Evolutionary conservation across 2,113 vertebrate species (phyloP).

Genomic region (Scopus umbretta): DNA sequence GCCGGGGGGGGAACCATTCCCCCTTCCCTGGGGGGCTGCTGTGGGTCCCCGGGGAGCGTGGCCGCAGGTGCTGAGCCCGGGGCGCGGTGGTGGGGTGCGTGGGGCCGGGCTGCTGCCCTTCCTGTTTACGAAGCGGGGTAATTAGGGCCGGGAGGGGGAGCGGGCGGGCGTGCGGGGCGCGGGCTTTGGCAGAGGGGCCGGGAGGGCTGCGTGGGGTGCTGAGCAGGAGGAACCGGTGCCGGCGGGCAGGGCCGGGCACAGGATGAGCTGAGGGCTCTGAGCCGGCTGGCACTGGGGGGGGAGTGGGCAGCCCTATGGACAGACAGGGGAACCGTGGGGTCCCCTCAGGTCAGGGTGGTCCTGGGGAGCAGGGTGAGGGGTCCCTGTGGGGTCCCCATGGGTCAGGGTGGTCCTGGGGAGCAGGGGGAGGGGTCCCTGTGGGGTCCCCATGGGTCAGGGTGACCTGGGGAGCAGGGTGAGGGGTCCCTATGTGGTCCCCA

Average conservation of each 20-base stretch:
- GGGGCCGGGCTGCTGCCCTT: not conserved
- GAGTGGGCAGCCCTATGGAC: not conserved
- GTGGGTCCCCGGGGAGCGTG: rapidly evolving
- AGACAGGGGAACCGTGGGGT: not conserved
- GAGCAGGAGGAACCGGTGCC: not conserved
- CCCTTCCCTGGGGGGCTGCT: not conserved
- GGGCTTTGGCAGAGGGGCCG: not conserved
- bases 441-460: not conserved
- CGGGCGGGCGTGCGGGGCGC: not conserved
- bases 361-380: too few relatives aligned
- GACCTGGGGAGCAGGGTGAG: not conserved
- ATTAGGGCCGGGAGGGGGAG: not conserved
- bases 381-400: not conserved
- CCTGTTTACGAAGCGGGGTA: not conserved
- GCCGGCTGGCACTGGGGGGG: not conserved
- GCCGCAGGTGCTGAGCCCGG: rapidly evolving
- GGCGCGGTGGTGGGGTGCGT: rapidly evolving
- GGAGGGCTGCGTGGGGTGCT: not conserved
- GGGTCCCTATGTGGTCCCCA: not conserved
- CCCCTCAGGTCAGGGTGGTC: not conserved
- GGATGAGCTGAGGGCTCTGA: not conserved
- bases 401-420: not conserved
- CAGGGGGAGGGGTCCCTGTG: too few relatives aligned
- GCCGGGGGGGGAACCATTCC: not conserved
- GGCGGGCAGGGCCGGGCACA: not conserved